phyloP scores from a whole-genome alignment of 2,797 vertebrate species.

The Scleropages formosus region DNA sequence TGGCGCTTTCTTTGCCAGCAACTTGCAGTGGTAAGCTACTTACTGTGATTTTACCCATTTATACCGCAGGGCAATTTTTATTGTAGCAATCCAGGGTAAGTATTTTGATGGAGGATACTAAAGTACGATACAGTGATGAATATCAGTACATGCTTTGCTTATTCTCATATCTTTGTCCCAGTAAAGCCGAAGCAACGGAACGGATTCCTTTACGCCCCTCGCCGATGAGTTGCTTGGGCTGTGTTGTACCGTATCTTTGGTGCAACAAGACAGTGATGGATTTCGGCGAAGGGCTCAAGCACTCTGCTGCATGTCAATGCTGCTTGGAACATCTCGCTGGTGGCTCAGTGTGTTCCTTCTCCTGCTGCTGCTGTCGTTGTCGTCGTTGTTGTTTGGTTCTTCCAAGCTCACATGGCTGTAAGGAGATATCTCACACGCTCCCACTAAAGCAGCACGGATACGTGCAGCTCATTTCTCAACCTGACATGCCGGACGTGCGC shows the following conservation, averaged over 20 bases:
- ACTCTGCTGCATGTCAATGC: constrained; percentile 41
- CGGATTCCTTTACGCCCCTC: not conserved
- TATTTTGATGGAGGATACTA: too few species aligned
- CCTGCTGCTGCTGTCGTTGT: not conserved
- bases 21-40: too few species aligned
- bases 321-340: not conserved
- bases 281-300: constrained; percentile 32
- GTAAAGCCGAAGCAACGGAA: constrained; percentile 45
- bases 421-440: too few species aligned
- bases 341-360: too few species aligned
- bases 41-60: too few species aligned
- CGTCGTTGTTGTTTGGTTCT: not conserved
- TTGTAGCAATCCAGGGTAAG: too few species aligned
- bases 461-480: too few species aligned
- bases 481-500: too few species aligned
- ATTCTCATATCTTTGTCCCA: constrained; percentile 44
- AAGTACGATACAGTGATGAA: too few species aligned
- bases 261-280: constrained; percentile 47
- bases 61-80: too few species aligned
- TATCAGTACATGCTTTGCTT: constrained; percentile 30
- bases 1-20: too few species aligned
- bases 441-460: too few species aligned
- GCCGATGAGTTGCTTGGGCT: not conserved
- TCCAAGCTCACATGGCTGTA: not conserved
- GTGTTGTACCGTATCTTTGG: constrained; percentile 44